Evolutionary conservation across 1,140 invertebrate species (phyloP), one percentile per base, ranked within the genome.

Genomic region (Drosophila pandora): DNA sequence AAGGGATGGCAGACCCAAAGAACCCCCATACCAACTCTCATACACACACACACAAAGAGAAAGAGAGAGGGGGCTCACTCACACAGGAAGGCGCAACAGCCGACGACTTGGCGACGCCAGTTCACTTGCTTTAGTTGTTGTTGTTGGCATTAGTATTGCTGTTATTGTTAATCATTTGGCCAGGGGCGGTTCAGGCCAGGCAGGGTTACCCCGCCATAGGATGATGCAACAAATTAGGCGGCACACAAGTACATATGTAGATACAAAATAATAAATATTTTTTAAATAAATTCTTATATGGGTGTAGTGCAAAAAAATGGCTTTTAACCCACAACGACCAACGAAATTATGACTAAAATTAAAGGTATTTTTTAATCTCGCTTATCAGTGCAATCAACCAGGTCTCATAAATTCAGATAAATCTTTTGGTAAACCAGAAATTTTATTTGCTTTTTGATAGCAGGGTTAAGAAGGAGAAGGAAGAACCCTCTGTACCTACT

Each of bases 81-180:
- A 50, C 43, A 71, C 41, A 73, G n/a, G 2, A 21, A 25, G 52
- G 62, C 69, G 45, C 52, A 76, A 73, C 65, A 81, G 73, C 62
- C 78, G 78, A 80, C 80, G 71, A 83, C 81, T 87, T 88, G 84
- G 76, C 83, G 74, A 76, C 74, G 85, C 83, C 85, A 89, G 67
- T 69, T 81, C 74, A 88, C 81, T 85, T 81, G 81, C 78, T 65
- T 48, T 45, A 32, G 58, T 61, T 81, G 45, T 78, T 57, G 47
- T 47, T 34, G 32, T 68, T 39, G 56, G 71, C 65, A 73, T 78
- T 59, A 45, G 72, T 73, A 71, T 76, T 81, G 60, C 76, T 13
- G 28, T 55, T 75, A 68, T 65, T 67, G 61, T 76, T 75, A 76
- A 67, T 74, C 71, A 57, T 57, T 57, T 52, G 47, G 22, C 52